Conservation (phyloP, 2,113 vertebrate species). For the Bucco capensis region DNA sequence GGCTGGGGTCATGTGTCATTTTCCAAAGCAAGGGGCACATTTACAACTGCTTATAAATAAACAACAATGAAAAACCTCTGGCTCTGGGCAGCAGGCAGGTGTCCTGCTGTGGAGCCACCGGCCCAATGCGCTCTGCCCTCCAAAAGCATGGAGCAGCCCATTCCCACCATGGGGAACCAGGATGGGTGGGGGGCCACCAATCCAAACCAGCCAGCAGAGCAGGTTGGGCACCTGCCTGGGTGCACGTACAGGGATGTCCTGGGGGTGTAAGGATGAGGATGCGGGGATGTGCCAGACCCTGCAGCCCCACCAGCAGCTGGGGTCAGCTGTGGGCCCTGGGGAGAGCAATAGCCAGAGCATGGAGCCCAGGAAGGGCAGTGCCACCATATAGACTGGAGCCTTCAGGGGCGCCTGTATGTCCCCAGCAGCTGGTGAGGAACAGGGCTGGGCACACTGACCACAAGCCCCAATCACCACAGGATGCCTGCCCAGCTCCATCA, state of each 20-base stretch:
- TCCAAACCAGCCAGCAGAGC: not conserved
- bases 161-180: not conserved
- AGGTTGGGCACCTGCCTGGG: not conserved
- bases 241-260: not conserved
- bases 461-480: not conserved
- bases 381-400: not conserved
- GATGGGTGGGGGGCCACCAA: not conserved
- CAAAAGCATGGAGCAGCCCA: not conserved
- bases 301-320: fast-evolving
- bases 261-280: not conserved
- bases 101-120: not conserved
- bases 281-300: not conserved
- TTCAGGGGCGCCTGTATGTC: fast-evolving
- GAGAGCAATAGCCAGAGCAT: not conserved
- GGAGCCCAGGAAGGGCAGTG: not conserved
- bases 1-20: not conserved
- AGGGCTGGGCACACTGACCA: not conserved
- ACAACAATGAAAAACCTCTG: not conserved
- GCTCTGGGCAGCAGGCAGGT: not conserved
- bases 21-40: constrained; percentile 37
- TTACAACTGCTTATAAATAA: constrained; percentile 62
- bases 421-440: not conserved
- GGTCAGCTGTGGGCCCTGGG: fast-evolving
- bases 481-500: not conserved
- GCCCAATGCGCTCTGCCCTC: constrained; percentile 17